Base-by-base conservation (phyloP, 2,797 vertebrate genomes). In the Valencia hispanica region DNA sequence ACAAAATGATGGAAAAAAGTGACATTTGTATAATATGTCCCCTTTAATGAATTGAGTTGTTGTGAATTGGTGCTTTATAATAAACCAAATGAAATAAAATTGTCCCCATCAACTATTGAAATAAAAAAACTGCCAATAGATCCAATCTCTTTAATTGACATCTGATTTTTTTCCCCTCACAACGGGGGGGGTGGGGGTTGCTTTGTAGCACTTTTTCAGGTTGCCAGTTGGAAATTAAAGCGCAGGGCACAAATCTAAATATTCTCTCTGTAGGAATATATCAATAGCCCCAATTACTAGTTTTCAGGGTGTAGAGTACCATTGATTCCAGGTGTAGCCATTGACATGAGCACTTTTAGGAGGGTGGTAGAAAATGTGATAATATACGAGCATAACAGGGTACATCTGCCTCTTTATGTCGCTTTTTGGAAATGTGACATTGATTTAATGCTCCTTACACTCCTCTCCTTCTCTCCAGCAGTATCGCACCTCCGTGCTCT, bases 371-470 rank as follows among this genome's bases (percentile, higher is more conserved):
- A 68, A 65, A 79, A 53, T 20, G 32, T 71, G 75, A 79, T 45
- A 25, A 34, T 55, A 69, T 61, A 61, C 34, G 59, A 61, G 17
- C 30, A 20, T 0, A 5, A 32, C 47, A 48, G 47, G 27, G 14
- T 32, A 18, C 9, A 87, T 86, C 89, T 87, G 87, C 73, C 34
- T 81, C 27, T 86, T 93, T 84, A 86, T 88, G 91, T 89, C 86
- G 80, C 87, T 87, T 91, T 92, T 90, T 87, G 83, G 92, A 87
- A 81, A 63, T 78, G 68, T 74, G 63, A 43, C 34, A 14, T 25
- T 8, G 55, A 32, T 30, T 68, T 74, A 53, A 59, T 57, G 53
- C 57, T 71, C 47, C 11, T 73, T 68, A 73, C 43, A 68, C 45
- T 68, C 45, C 0, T 4, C 43, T 20, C 72, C 0, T 14, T 57